Evolutionary conservation across 2,888 invertebrate species (phyloP).

Genomic region (Pristionchus mayeri): DNA sequence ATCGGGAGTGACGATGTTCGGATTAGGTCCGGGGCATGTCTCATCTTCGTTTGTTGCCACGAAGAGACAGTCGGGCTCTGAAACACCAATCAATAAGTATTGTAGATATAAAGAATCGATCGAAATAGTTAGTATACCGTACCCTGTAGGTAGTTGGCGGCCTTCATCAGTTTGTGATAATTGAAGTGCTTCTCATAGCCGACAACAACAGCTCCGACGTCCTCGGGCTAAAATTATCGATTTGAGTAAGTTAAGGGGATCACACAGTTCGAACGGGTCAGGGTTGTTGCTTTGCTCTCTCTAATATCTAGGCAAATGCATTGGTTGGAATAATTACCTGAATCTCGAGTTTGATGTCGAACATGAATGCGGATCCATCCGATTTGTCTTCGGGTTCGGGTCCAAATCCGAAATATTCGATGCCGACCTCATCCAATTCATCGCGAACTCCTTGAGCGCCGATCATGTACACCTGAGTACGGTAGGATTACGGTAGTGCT

Average conservation of each 20-base stretch:
- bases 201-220: constrained; percentile 90
- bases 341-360: constrained; percentile 70
- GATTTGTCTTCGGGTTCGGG: constrained; percentile 56
- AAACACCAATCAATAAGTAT: constrained; percentile 78
- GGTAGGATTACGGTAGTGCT: too few relatives aligned
- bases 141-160: constrained; percentile 86
- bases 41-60: constrained; percentile 94
- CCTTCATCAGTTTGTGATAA: constrained; percentile 91
- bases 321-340: too few relatives aligned
- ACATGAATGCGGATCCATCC: constrained; percentile 68
- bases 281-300: too few relatives aligned
- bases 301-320: too few relatives aligned
- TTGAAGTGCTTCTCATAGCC: constrained; percentile 94
- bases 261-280: too few relatives aligned
- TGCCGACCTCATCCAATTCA: constrained; percentile 86
- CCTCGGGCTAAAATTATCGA: constrained; percentile 52
- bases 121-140: neutral
- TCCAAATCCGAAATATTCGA: constrained; percentile 78
- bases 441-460: constrained; percentile 87
- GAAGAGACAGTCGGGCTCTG: constrained; percentile 84
- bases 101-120: neutral
- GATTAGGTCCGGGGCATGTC: constrained; percentile 82
- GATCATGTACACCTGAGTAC: constrained; percentile 83
- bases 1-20: constrained; percentile 82
- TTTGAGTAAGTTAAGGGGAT: neutral